Evolutionary conservation across 2,888 invertebrate genomes (phyloP), one percentile per base, ranked within the genome.

Genomic region (Drosophila meridiana): DNA sequence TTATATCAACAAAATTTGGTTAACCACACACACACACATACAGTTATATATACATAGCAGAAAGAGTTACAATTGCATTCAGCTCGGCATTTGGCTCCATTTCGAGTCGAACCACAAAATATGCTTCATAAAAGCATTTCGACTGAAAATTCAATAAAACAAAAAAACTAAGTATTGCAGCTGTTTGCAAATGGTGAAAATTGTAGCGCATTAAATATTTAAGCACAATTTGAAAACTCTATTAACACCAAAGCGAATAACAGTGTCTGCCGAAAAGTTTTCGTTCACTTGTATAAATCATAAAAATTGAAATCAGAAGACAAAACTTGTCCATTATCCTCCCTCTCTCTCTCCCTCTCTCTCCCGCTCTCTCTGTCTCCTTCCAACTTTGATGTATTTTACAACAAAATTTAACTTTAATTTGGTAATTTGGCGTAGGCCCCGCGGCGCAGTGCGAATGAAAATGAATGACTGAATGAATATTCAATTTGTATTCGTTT

Each of bases 341-440:
- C n/a, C 14, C 40, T 14, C 14, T 14, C 6, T 40, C 40, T 40
- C 36, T 36, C 36, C 3, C 36, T 36, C 36, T 36, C 36, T 36
- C 36, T 9, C 36, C 4, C 36, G 9, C 36, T 36, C 13, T 42
- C 42, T 5, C 11, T n/a, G 3, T 40, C 42, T 11, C 34, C 1
- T 8, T 43, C 34, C 50, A 72, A 78, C 73, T 78, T 80, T 81
- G 74, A 36, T 59, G 61, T 71, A 82, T 81, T 83, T 82, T 71
- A 82, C 87, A 87, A 89, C 81, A 83, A 87, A 87, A 87, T 89
- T 87, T 82, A 87, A 87, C 85, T 87, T 85, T 81, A 84, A 87
- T 89, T 87, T 81, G 64, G 75, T 76, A 87, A 89, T 82, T 89
- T 87, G 40, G 67, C 36, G 59, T 30, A 30, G 55, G 40, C n/a